Evolutionary conservation across 2,113 vertebrate genomes (phyloP).

Genomic region (Charina bottae): DNA sequence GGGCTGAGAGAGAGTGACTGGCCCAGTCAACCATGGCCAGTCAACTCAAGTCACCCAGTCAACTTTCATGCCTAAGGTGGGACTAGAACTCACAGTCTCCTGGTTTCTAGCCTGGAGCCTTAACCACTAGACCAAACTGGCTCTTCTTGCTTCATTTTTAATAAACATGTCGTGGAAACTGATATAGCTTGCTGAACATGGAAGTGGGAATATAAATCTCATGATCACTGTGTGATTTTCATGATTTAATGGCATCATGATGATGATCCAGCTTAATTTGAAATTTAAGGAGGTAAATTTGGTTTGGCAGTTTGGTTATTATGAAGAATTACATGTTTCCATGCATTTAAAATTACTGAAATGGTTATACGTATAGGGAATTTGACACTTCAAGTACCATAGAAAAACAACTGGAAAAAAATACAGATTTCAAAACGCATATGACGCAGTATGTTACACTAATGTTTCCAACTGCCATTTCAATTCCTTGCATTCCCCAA

Average conservation of each 20-base stretch:
- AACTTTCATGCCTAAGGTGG: too few species aligned
- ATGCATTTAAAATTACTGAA: neutral
- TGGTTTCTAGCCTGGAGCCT: too few species aligned
- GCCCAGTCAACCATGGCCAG: too few species aligned
- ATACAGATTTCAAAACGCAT: neutral
- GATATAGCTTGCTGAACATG: too few species aligned
- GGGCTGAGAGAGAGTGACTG: too few species aligned
- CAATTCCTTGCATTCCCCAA: neutral
- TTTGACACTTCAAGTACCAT: neutral
- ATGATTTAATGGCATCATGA: neutral
- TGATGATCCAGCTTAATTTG: neutral
- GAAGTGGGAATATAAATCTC: neutral
- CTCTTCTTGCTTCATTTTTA: neutral
- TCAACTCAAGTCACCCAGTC: too few species aligned
- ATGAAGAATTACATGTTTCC: neutral
- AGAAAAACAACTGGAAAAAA: neutral
- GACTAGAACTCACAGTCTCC: too few species aligned
- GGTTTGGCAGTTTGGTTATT: neutral
- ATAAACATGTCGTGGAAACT: neutral
- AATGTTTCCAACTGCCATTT: neutral
- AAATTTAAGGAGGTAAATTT: neutral
- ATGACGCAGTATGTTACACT: too few species aligned
- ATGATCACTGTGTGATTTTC: neutral
- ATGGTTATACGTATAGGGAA: neutral
- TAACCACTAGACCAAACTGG: too few species aligned